Conservation (phyloP, 2,888 invertebrate genomes). For the Acleris laterana region DNA sequence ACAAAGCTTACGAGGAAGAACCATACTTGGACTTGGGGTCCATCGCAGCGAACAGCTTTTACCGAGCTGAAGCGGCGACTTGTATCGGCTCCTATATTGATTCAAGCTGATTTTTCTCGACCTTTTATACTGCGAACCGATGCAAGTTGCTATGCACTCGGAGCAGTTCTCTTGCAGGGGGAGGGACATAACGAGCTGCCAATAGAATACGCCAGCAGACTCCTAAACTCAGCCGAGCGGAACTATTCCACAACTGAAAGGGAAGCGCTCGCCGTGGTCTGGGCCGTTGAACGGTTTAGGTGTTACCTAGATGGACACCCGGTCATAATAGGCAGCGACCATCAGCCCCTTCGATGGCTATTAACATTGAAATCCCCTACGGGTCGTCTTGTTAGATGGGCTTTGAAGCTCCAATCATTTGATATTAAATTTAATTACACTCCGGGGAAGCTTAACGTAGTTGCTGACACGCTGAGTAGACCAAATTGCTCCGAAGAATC, state of each 20-base stretch:
- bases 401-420: not conserved
- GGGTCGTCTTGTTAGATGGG: not conserved
- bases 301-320: not conserved
- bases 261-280: not conserved
- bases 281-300: not conserved
- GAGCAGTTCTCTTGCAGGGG: not conserved
- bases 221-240: not conserved
- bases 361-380: not conserved
- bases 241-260: slow-evolving; percentile 3
- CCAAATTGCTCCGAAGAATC: not conserved
- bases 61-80: not conserved
- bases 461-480: not conserved
- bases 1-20: not conserved
- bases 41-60: not conserved
- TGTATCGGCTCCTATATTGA: not conserved
- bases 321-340: not conserved
- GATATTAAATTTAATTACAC: not conserved
- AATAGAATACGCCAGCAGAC: not conserved
- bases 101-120: not conserved
- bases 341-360: not conserved
- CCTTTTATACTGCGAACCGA: not conserved
- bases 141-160: not conserved
- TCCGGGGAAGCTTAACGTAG: not conserved
- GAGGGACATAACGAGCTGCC: not conserved
- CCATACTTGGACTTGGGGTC: not conserved